Base-by-base conservation (phyloP, 2,113 vertebrate species). In the Nanger granti region DNA sequence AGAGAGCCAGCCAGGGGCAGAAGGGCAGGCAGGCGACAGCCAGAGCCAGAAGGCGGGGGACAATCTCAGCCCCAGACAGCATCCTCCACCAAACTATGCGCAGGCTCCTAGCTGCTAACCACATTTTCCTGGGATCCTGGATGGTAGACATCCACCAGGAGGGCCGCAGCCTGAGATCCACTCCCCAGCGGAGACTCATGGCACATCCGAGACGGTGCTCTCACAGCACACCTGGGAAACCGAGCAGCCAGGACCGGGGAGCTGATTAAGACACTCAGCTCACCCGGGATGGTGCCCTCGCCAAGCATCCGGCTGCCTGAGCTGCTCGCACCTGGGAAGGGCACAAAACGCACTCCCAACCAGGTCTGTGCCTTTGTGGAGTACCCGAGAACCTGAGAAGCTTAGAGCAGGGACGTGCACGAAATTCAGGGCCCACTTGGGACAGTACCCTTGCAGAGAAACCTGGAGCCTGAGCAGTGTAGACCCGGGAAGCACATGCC, bases 221-320 rank as follows among this genome's bases (percentile, higher is more conserved):
- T 66, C 31, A 66, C 64, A 8, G 64, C 64, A n/a, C 64, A 5
- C 34, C 66, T 22, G 66, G 34, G 66, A 22, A 22, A 5, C 34
- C 4, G 2, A 37, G 66, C 3, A 34, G 34, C 34, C 34, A 37
- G 66, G 34, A 3, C 18, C 4, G 1, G 66, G 66, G 34, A n/a
- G 66, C 34, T 3, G 66, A 69, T 20, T 69, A 37, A 69, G 66
- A 22, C 34, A 3, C 18, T 5, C 4, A 0, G 66, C 34, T 20
- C 18, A 22, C 66, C 66, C 10, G 2, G 18, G 66, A 22, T 0
- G 8, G 66, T 22, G 34, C 18, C 0, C 34, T 22, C 4, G 4
- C 66, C 66, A 11, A 69, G n/a, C 4, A 0, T 5, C 66, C 4
- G 34, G 64, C 18, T 4, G 4, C 64, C 17, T 37, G 66, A 69